These are phyloP conservation scores for Gracilinanus agilis DNA, from an alignment of 2,113 vertebrate species.

Conservation along the genomic window DNA sequence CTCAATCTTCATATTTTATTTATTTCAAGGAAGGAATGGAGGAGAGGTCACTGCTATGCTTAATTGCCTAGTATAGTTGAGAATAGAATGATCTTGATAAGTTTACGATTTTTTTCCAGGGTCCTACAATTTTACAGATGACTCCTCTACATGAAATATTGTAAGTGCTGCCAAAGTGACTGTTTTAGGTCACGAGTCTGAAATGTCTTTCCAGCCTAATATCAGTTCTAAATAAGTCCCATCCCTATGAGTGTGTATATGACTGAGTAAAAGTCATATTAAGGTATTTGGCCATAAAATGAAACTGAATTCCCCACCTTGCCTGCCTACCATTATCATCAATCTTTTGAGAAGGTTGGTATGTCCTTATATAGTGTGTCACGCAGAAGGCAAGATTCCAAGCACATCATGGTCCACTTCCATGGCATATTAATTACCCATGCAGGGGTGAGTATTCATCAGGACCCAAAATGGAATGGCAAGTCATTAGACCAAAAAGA, in stretches of 20 bases:
- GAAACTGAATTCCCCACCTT: conserved; percentile 34
- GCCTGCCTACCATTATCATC: conserved; percentile 45
- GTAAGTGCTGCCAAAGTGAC: neutral
- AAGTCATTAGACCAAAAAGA: neutral
- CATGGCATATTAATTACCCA: conserved; percentile 55
- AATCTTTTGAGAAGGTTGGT: conserved; percentile 65
- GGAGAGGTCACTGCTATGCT: conserved; percentile 44
- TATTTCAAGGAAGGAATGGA: conserved; percentile 60
- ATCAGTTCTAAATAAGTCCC: conserved; percentile 29
- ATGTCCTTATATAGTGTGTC: conserved; percentile 63
- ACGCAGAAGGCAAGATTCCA: conserved; percentile 19
- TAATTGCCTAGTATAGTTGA: conserved; percentile 66
- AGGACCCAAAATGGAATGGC: conserved; percentile 15
- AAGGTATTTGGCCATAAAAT: conserved; percentile 57
- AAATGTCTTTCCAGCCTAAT: conserved; percentile 35
- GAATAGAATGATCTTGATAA: conserved; percentile 60
- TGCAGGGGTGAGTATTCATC: conserved; percentile 13
- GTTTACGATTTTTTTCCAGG: conserved; percentile 64
- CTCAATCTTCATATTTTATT: conserved; percentile 64
- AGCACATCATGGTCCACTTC: conserved; percentile 43
- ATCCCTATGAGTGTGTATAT: conserved; percentile 40
- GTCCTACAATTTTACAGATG: conserved; percentile 44
- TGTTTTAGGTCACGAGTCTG: conserved; percentile 52
- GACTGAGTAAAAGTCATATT: conserved; percentile 46
- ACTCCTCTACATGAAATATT: conserved; percentile 50